A percentile compares a stretch with the other conserved stretches of the same genome.
Conservation (phyloP, 2,113 vertebrate genomes). For the Pyrgilauda ruficollis region DNA sequence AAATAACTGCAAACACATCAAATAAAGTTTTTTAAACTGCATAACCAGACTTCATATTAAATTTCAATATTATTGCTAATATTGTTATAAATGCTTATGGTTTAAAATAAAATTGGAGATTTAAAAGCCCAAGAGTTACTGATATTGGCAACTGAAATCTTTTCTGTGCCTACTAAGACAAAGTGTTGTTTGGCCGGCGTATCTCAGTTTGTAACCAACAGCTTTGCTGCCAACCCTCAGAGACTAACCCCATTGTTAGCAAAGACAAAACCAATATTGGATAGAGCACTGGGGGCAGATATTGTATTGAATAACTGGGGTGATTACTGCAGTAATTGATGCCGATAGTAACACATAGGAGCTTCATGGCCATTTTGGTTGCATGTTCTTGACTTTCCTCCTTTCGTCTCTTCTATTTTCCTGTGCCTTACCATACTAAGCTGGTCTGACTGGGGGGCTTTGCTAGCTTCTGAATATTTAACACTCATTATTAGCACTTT, state of each 20-base stretch:
- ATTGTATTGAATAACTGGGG: not conserved
- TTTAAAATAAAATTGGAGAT: not conserved
- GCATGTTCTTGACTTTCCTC: not conserved
- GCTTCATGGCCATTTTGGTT: not conserved
- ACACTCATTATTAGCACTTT: not conserved
- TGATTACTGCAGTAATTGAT: not conserved
- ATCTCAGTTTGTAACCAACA: not conserved
- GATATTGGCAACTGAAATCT: not conserved
- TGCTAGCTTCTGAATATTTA: not conserved
- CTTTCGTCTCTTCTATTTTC: not conserved
- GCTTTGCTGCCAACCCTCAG: not conserved
- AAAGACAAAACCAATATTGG: not conserved
- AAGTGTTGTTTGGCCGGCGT: not conserved
- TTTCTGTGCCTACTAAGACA: not conserved
- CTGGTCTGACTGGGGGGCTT: not conserved
- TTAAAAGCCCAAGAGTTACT: not conserved
- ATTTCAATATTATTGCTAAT: not conserved
- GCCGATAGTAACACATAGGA: not conserved
- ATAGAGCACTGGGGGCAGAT: not conserved
- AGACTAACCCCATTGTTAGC: not conserved
- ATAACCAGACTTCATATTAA: not conserved
- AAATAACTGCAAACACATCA: not conserved
- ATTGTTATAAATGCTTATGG: not conserved
- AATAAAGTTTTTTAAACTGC: not conserved
- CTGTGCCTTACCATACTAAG: not conserved